Base-by-base conservation (phyloP, 2,113 vertebrate genomes). In the Myiopsitta monachus region DNA sequence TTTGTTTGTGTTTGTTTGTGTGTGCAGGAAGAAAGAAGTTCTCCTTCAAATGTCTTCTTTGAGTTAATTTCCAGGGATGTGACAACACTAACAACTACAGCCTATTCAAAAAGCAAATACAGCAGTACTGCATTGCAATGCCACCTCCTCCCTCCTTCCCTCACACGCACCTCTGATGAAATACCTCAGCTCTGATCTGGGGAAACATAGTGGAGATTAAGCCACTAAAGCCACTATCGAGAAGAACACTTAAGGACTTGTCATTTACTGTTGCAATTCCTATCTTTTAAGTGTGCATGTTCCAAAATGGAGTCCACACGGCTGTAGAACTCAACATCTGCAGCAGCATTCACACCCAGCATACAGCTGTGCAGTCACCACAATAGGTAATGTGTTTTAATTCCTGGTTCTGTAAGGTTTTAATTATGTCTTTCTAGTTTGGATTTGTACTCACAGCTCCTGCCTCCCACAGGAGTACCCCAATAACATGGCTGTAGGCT, bases 41-140 rank as follows among this genome's bases (percentile, higher is more conserved):
- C 95, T 90, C 82, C 67, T 91, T 87, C 76, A 87, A 33, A 62
- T 72, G 41, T 52, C 27, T 33, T 78, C 63, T 73, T n/a, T 54
- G 63, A 84, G 31, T 79, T 74, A 92, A 76, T 94, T 93, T 87
- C 49, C 47, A 96, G 47, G 27, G 19, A 62, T 81, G 64, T 87
- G 57, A 73, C 76, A 87, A 46, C 66, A 33, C 18, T 82, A 63
- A 88, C 49, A 77, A 79, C 73, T 79, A 64, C 2, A 90, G 14
- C 28, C 64, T 78, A 33, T 55, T 84, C 19, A 73, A 75, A 93
- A 73, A 74, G 24, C 55, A 72, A 83, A 64, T 28, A 11, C 55
- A 63, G 61, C 44, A 66, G 26, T 70, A 49, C n/a, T 38, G 47
- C 77, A 15, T 41, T 67, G 46, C 4, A 7, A 23, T 73, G 47